phyloP scores from a whole-genome alignment of 2,888 invertebrate species.

The Eueremaeus valkanovi region DNA sequence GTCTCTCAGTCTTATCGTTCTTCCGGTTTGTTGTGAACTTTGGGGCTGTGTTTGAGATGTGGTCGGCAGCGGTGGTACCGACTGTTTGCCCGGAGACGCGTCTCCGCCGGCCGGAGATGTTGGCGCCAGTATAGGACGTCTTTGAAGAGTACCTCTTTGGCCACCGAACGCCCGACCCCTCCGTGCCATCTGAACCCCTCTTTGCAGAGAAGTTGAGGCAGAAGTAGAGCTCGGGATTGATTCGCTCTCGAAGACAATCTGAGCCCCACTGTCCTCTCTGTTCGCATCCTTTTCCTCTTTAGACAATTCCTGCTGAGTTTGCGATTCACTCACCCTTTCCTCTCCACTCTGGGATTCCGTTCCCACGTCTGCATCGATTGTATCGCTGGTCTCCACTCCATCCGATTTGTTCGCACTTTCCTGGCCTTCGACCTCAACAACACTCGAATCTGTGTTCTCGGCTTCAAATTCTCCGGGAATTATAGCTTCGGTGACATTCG shows the following conservation, averaged over 20 bases:
- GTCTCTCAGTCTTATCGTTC: not conserved
- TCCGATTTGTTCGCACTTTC: not conserved
- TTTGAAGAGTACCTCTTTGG: not conserved
- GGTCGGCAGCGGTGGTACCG: not conserved
- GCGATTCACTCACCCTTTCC: not conserved
- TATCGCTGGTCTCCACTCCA: not conserved
- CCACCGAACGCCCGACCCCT: not conserved
- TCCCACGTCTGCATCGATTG: not conserved
- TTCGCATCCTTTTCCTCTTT: not conserved
- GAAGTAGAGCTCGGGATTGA: not conserved
- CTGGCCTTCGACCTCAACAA: not conserved
- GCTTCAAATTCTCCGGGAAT: not conserved
- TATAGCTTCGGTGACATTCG: not conserved
- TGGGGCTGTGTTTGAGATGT: not conserved
- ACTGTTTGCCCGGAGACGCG: not conserved
- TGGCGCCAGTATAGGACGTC: slow-evolving; percentile 3
- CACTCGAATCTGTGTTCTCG: not conserved
- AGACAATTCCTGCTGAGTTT: not conserved
- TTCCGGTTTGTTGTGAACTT: not conserved
- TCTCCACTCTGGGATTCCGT: no score
- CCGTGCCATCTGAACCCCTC: not conserved
- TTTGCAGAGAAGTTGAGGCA: not conserved
- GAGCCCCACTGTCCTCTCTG: not conserved
- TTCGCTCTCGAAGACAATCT: not conserved
- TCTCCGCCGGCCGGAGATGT: not conserved